These are phyloP conservation scores for Mesoclemmys tuberculata DNA, from an alignment of 2,113 vertebrate genomes.

Conservation along the genomic window DNA sequence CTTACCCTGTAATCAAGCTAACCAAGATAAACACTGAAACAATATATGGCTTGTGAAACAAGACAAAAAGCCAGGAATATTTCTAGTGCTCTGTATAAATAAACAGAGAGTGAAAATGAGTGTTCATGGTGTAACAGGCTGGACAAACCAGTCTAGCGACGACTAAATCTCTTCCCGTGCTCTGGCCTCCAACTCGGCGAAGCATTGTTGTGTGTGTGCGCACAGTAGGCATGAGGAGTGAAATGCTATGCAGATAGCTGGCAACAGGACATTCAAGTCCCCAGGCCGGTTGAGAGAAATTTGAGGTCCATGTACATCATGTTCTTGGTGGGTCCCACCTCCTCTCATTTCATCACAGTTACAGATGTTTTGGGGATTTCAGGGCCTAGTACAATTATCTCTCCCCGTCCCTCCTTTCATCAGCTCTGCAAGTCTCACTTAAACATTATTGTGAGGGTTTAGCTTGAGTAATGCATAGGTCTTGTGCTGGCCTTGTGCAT, in stretches of 20 bases:
- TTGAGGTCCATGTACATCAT: not conserved
- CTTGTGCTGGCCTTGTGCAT: not conserved
- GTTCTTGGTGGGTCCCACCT: not conserved
- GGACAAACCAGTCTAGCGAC: not conserved
- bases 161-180: not conserved
- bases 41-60: not conserved
- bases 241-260: not conserved
- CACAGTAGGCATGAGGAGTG: not conserved
- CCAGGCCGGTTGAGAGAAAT: not conserved
- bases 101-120: conserved; percentile 1
- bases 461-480: not conserved
- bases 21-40: not conserved
- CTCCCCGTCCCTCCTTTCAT: not conserved
- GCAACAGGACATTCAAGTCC: not conserved
- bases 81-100: not conserved
- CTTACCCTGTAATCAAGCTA: conserved; percentile 33
- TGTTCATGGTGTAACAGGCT: not conserved
- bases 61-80: conserved; percentile 10
- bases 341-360: not conserved
- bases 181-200: rapidly evolving
- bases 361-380: not conserved
- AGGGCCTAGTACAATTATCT: not conserved
- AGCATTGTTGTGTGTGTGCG: rapidly evolving
- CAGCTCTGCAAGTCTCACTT: not conserved
- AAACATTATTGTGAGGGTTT: not conserved